These are phyloP conservation scores for Tenthredo amoena DNA, from an alignment of 2,888 invertebrate genomes.

Conservation along the genomic window DNA sequence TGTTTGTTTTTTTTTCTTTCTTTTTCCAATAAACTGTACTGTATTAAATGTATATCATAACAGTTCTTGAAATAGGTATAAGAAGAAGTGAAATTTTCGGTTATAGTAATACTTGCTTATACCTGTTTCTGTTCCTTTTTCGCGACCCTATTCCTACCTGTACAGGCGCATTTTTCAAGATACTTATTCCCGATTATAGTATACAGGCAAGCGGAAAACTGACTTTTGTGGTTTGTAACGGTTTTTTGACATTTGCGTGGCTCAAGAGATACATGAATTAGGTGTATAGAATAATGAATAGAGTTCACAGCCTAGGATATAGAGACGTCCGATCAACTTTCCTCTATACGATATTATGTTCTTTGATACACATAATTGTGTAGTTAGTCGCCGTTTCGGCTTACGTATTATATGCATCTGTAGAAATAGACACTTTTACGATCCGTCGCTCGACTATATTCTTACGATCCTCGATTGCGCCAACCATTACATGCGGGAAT, in stretches of 20 bases:
- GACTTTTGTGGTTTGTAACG: background rate
- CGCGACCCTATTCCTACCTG: background rate
- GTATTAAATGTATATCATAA: background rate
- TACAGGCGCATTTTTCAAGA: background rate
- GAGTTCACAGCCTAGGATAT: background rate
- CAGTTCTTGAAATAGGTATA: background rate
- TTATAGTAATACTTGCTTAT: background rate
- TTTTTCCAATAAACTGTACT: background rate
- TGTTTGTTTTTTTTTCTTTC: background rate
- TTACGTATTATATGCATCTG: background rate
- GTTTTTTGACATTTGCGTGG: background rate
- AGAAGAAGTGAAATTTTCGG: background rate
- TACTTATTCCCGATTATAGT: background rate
- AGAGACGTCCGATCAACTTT: conserved; percentile 28
- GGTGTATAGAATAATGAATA: background rate
- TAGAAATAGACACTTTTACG: background rate
- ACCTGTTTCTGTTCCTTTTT: background rate
- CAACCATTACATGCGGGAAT: conserved; percentile 15
- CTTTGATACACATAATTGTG: conserved; percentile 14
- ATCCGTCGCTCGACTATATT: background rate
- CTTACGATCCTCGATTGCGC: conserved; percentile 20
- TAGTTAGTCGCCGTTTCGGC: background rate
- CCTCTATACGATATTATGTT: conserved; percentile 15
- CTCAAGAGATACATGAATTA: background rate
- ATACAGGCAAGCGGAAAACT: background rate